Conservation (phyloP, 2,797 vertebrate species). For the Oryzias dopingdopingensis region DNA sequence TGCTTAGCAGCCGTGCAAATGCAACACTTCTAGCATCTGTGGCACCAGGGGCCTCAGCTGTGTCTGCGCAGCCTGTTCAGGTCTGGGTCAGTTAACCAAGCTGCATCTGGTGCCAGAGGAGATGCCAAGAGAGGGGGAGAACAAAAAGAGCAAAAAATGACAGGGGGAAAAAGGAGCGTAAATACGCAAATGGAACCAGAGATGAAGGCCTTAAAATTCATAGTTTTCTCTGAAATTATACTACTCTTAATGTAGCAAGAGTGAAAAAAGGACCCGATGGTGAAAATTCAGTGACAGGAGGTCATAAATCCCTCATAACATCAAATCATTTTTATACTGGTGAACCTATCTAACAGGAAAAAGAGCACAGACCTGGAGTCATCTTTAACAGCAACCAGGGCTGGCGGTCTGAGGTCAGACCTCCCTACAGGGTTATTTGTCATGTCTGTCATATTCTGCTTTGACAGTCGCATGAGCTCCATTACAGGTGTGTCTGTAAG, state of each 20-base stretch:
- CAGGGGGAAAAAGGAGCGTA: constrained; percentile 9
- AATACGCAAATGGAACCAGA: constrained; percentile 17
- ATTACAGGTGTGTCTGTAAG: constrained; percentile 25
- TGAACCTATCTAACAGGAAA: constrained; percentile 36
- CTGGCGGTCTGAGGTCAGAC: constrained; percentile 21
- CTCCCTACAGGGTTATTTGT: constrained; percentile 2
- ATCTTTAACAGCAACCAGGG: constrained; percentile 22
- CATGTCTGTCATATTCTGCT: constrained; percentile 11
- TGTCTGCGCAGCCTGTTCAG: constrained; percentile 29
- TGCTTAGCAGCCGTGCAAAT: constrained; percentile 13
- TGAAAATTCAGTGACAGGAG: neutral
- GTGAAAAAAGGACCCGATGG: constrained; percentile 52
- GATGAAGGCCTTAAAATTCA: constrained; percentile 17
- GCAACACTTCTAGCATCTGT: constrained; percentile 47
- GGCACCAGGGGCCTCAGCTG: constrained; percentile 43
- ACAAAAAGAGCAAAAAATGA: constrained; percentile 36
- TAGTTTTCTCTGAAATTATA: neutral
- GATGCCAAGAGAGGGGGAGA: constrained; percentile 38
- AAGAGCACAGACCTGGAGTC: constrained; percentile 24
- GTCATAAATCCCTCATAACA: neutral
- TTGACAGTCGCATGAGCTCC: constrained; percentile 9
- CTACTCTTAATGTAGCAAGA: too few relatives aligned
- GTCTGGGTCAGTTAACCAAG: constrained; percentile 40
- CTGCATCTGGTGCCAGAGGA: constrained; percentile 54
- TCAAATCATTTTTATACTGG: constrained; percentile 15